These are phyloP conservation scores for Proteles cristata DNA, from an alignment of 2,113 vertebrate species.

Conservation along the genomic window DNA sequence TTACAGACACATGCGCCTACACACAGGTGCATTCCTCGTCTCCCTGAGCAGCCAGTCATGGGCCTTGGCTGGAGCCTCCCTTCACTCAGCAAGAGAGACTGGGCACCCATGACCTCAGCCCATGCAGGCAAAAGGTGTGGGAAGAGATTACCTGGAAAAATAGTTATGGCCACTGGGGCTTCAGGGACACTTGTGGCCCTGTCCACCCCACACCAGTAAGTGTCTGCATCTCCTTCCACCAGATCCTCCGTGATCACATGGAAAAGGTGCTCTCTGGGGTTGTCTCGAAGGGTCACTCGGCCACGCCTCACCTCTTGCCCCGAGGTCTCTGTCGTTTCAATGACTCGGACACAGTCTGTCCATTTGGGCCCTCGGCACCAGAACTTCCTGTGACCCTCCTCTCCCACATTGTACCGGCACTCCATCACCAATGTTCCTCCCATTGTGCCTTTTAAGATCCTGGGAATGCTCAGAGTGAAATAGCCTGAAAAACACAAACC, in stretches of 20 bases:
- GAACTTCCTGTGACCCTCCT: conserved; percentile 51
- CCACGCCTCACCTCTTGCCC: rapidly evolving
- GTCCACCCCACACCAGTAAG: background rate
- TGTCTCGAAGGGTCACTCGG: conserved; percentile 63
- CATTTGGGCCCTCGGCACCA: conserved; percentile 43
- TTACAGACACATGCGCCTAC: background rate
- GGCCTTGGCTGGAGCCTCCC: background rate
- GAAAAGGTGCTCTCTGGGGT: rapidly evolving
- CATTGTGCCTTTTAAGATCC: rapidly evolving
- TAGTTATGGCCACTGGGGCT: background rate
- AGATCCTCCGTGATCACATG: background rate
- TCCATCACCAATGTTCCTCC: background rate
- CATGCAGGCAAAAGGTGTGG: rapidly evolving
- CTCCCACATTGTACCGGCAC: conserved; percentile 55
- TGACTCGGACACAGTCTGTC: background rate
- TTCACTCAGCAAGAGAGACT: rapidly evolving
- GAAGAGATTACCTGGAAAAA: background rate
- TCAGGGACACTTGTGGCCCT: rapidly evolving
- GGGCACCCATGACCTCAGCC: background rate
- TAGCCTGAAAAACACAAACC: conserved; percentile 27
- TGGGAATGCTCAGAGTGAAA: background rate
- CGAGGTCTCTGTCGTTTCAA: rapidly evolving
- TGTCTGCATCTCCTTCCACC: rapidly evolving
- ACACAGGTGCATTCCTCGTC: background rate
- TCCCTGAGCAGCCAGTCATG: background rate